phyloP scores from a whole-genome alignment of 92 coral and sea anemone species.

The Chrysogorgia sp. region DNA sequence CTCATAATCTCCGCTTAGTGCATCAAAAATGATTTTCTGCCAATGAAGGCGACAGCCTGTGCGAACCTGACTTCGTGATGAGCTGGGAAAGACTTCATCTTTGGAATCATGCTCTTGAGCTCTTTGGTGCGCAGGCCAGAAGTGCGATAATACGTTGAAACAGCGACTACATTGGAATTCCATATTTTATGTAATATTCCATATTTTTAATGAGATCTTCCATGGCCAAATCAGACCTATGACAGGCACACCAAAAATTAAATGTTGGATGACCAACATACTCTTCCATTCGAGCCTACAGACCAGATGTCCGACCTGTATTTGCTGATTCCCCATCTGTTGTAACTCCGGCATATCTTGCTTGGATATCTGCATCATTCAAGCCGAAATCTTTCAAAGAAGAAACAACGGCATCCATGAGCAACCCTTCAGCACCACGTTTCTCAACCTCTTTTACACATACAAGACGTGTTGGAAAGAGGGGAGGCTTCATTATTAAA shows the following conservation, averaged over 20 bases:
- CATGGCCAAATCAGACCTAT: slow-evolving; percentile 23
- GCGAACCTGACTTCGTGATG: slow-evolving; percentile 5
- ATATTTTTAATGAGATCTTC: background rate
- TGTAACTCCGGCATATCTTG: background rate
- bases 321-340: slow-evolving; percentile 33
- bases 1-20: background rate
- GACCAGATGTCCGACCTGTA: slow-evolving; percentile 11
- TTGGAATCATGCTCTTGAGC: slow-evolving; percentile 1
- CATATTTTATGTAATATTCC: background rate
- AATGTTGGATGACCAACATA: slow-evolving; percentile 12
- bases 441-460: too few species aligned
- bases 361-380: background rate
- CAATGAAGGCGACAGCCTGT: background rate
- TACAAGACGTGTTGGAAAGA: too few species aligned
- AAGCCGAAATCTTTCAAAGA: slow-evolving; percentile 17
- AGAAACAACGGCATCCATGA: too few species aligned
- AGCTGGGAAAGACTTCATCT: background rate
- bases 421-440: too few species aligned
- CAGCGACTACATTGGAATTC: background rate
- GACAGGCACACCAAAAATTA: slow-evolving; percentile 28
- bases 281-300: slow-evolving; percentile 13
- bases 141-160: slow-evolving; percentile 3
- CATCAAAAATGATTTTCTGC: background rate
- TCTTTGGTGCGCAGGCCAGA: slow-evolving; percentile 16
- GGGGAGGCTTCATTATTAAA: too few species aligned